A percentile compares a stretch with the other conserved stretches of the same genome.
Evolutionary conservation across 2,113 vertebrate species (phyloP).

Genomic region (Capra hircus): DNA sequence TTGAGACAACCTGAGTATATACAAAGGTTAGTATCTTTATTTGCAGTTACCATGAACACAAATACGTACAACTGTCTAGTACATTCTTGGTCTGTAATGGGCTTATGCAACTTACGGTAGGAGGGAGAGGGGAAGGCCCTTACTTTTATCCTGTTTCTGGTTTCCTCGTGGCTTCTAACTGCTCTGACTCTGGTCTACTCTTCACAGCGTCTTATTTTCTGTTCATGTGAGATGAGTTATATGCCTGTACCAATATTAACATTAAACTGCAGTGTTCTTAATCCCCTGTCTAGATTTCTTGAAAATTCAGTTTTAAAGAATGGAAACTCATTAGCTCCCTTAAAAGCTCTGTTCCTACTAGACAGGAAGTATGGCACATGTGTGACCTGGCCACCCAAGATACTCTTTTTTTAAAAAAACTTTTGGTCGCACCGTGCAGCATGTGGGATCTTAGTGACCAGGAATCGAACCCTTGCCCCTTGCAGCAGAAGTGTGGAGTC

Average conservation of each 20-base stretch:
- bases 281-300: not conserved
- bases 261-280: not conserved
- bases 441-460: not conserved
- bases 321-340: not conserved
- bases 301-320: not conserved
- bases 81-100: not conserved
- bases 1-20: not conserved
- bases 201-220: not conserved
- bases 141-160: not conserved
- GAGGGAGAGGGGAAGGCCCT: not conserved
- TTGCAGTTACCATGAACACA: not conserved
- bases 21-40: not conserved
- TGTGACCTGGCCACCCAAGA: not conserved
- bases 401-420: not conserved
- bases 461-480: not conserved
- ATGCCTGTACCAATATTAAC: not conserved
- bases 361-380: not conserved
- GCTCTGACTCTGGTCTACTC: not conserved
- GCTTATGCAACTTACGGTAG: not conserved
- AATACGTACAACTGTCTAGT: not conserved
- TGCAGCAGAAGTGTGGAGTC: not conserved
- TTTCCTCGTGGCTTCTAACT: not conserved
- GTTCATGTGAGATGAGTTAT: not conserved
- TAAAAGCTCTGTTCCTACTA: not conserved
- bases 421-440: not conserved